Base-by-base conservation (phyloP, 1,140 invertebrate species). In the Leptinotarsa lineolata region DNA sequence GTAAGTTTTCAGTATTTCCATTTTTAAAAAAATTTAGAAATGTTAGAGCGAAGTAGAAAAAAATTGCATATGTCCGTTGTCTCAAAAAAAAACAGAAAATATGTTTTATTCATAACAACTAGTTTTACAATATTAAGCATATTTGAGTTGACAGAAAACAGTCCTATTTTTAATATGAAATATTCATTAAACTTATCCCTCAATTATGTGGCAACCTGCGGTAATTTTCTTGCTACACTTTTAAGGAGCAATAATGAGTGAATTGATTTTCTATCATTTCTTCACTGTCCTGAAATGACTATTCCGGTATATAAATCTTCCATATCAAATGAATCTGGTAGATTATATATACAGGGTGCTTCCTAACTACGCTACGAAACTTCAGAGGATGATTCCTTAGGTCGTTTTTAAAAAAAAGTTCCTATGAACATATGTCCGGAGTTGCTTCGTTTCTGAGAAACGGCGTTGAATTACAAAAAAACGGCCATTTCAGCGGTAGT, bases 241-340 rank as follows among this genome's bases (percentile, higher is more conserved):
- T 22, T 18, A 21, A 63, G 6, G 24, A 4, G 21, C 24, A 63
- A 13, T 30, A 63, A 8, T 16, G 61, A 63, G 12, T 63, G 20
- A 63, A 30, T 63, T 63, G 2, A 30, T 63, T 63, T 18, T 13
- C 48, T 54, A n/a, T 54, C 13, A 13, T 15, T 71, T n/a, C 61
- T 71, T 30, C 70, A 71, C 13, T n/a, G 15, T 30, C 70, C 30
- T 63, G n/a, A 12, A 22, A 71, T 64, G 30, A 20, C 24, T 64
- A 12, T 15, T 61, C 68, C 22, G 8, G 68, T 70, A 18, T 70
- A 22, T 45, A 63, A 63, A 61, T 70, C 30, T 64, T 71, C 58
- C 15, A 22, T 18, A 63, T 71, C 59, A 64, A 64, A 71, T 61
- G 70, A 64, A 22, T 58, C 59, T 61, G 22, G 18, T 5, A 16